These are phyloP conservation scores for Lacerta viridis DNA, from an alignment of 2,797 vertebrate genomes.

Conservation along the genomic window DNA sequence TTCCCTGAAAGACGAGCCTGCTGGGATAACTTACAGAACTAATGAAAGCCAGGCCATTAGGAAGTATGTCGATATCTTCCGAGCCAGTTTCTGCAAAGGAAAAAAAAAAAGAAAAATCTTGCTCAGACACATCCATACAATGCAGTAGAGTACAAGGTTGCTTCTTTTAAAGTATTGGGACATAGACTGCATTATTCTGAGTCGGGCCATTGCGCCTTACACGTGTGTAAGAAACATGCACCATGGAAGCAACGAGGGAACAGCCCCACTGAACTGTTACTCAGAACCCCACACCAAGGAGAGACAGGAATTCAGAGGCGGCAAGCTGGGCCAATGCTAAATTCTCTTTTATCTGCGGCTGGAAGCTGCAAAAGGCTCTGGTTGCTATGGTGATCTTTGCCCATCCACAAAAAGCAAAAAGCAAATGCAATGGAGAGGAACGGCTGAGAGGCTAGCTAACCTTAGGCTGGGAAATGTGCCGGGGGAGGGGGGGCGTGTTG, in stretches of 20 bases:
- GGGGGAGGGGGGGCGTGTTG: not conserved
- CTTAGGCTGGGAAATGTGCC: not conserved
- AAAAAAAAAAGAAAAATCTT: constrained; percentile 53
- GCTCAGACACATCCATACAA: not conserved
- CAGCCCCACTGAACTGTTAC: no score
- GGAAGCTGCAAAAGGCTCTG: not conserved
- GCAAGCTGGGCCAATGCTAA: not conserved
- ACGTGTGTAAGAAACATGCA: no score
- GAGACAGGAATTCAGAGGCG: not conserved
- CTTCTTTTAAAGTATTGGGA: not conserved
- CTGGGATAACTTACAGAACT: constrained; percentile 86
- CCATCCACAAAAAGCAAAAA: not conserved
- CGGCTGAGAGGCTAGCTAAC: not conserved
- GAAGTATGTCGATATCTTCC: constrained; percentile 92
- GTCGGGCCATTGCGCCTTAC: not conserved
- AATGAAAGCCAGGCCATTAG: constrained; percentile 89
- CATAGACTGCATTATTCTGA: not conserved
- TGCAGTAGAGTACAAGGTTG: not conserved
- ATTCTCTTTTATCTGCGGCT: not conserved
- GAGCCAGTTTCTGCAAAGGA: constrained; percentile 84
- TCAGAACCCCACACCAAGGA: no score
- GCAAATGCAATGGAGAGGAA: not conserved
- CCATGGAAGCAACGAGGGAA: no score
- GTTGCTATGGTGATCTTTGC: not conserved
- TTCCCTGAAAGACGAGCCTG: accelerated